Evolutionary conservation across 2,113 vertebrate genomes (phyloP).

Genomic region (Scolopax mira): DNA sequence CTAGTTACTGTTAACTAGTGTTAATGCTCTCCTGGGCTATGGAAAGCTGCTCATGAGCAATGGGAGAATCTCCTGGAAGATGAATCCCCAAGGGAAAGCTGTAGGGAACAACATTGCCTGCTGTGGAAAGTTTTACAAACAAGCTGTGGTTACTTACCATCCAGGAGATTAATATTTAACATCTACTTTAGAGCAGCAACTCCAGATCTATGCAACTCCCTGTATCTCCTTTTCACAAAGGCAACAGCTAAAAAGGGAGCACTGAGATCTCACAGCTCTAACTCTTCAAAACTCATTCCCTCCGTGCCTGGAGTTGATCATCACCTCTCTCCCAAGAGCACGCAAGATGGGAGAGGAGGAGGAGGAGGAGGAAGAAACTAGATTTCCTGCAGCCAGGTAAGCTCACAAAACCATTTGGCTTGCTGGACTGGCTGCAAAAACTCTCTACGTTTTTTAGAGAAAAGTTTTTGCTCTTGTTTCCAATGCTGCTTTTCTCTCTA

Average conservation of each 20-base stretch:
- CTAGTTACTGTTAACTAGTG: not conserved
- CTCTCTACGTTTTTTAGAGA: not conserved
- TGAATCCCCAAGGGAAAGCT: not conserved
- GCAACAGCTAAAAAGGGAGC: not conserved
- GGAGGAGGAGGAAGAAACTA: not conserved
- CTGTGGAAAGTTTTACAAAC: not conserved
- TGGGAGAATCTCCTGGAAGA: not conserved
- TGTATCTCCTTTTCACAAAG: not conserved
- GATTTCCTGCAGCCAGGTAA: not conserved
- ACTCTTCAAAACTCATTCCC: not conserved
- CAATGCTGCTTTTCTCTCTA: not conserved
- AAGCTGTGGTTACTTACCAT: not conserved
- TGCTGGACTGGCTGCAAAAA: not conserved
- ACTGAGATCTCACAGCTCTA: not conserved
- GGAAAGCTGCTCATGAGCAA: not conserved
- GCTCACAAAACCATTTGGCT: not conserved
- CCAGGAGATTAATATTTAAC: not conserved
- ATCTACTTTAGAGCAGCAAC: not conserved
- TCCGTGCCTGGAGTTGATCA: not conserved
- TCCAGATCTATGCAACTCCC: not conserved
- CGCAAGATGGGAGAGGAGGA: not conserved
- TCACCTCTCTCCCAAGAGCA: not conserved
- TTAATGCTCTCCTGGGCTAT: not conserved
- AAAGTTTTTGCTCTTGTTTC: not conserved
- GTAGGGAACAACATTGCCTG: not conserved